A percentile compares a stretch with the other conserved stretches of the same genome.
phyloP scores from a whole-genome alignment of 2,797 vertebrate species.

The Coranthus polyacanthus region DNA sequence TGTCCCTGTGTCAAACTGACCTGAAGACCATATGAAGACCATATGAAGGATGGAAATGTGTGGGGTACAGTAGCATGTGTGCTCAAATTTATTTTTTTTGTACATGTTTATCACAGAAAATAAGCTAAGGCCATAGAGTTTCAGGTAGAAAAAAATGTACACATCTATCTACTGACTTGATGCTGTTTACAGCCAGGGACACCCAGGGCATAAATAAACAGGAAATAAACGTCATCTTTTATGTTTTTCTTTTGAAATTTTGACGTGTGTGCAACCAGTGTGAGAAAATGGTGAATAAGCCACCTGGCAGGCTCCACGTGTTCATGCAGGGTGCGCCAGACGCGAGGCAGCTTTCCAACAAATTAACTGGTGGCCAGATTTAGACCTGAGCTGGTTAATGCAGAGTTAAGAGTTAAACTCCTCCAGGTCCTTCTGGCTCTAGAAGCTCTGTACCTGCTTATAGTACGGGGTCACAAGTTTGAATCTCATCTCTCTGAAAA shows the following conservation, averaged over 20 bases:
- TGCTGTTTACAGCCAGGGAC: too few species aligned
- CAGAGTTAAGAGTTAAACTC: conserved; percentile 71
- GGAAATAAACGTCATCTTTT: too few species aligned
- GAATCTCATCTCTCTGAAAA: conserved; percentile 12
- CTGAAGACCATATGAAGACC: too few species aligned
- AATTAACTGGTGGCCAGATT: conserved; percentile 77
- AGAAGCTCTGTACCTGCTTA: conserved; percentile 33
- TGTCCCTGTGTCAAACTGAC: too few species aligned
- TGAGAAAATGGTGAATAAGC: neutral
- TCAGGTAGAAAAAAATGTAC: too few species aligned
- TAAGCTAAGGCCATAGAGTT: too few species aligned
- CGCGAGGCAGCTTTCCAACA: conserved; percentile 64
- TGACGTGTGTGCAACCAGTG: neutral
- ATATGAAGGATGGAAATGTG: too few species aligned
- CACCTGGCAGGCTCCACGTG: conserved; percentile 52
- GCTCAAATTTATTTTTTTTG: too few species aligned
- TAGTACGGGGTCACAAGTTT: conserved; percentile 24
- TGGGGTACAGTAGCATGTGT: too few species aligned
- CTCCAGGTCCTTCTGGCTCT: conserved; percentile 63
- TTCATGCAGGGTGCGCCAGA: conserved; percentile 50
- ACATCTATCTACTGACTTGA: too few species aligned
- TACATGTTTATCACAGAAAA: too few species aligned
- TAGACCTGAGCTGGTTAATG: conserved; percentile 83
- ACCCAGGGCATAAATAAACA: too few species aligned
- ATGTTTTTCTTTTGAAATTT: neutral